These are phyloP conservation scores for Peromyscus aztecus DNA, from an alignment of 2,797 vertebrate genomes.

Conservation along the genomic window DNA sequence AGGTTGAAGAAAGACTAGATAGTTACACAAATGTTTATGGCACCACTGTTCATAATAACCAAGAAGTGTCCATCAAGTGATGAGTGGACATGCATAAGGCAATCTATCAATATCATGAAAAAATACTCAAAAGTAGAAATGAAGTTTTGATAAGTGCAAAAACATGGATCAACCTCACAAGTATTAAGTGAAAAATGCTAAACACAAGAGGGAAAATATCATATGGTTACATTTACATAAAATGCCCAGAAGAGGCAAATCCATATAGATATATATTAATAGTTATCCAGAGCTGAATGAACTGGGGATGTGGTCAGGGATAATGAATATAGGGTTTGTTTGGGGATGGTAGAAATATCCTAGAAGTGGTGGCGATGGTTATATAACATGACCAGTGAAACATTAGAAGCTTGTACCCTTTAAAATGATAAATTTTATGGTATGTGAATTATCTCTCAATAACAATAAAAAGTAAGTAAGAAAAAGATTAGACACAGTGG, in stretches of 20 bases:
- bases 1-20: conserved; percentile 30
- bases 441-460: conserved; percentile 43
- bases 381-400: neutral
- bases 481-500: neutral
- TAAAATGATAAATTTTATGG: neutral
- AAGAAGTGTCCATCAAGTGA: conserved; percentile 11
- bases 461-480: neutral
- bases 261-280: neutral
- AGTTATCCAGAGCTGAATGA: neutral
- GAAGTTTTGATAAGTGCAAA: neutral
- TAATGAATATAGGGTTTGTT: neutral
- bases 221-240: conserved; percentile 23
- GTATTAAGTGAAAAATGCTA: conserved; percentile 24
- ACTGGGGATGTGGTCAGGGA: neutral
- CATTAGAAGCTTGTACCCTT: neutral
- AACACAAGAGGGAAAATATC: conserved; percentile 12
- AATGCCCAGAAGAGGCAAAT: neutral
- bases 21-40: neutral
- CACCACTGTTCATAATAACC: conserved; percentile 9
- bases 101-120: neutral
- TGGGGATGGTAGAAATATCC: neutral
- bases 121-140: conserved; percentile 9
- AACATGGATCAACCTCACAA: neutral
- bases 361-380: neutral
- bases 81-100: neutral